Evolutionary conservation across 2,113 vertebrate species (phyloP).

Genomic region (Patagioenas fasciata): DNA sequence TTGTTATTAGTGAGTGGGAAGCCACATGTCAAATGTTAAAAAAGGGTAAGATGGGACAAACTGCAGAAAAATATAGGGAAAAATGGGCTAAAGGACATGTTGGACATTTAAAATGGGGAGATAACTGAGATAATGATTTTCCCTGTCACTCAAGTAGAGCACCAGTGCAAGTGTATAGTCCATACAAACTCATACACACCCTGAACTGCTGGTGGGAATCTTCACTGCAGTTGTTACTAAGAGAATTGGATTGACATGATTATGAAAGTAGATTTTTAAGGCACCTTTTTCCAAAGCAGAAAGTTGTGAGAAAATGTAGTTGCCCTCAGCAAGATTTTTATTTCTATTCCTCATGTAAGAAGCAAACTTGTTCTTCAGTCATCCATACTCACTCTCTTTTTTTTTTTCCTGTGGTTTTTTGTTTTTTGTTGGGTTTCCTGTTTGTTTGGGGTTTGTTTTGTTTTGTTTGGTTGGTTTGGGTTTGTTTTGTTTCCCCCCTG

Average conservation of each 20-base stretch:
- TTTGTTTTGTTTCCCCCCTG: too few relatives aligned
- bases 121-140: background rate
- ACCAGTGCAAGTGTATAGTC: background rate
- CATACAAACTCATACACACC: background rate
- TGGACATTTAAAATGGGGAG: background rate
- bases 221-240: background rate
- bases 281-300: background rate
- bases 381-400: background rate
- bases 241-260: background rate
- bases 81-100: background rate
- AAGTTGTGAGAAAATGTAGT: background rate
- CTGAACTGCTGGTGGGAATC: background rate
- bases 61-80: background rate
- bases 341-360: background rate
- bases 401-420: too few relatives aligned
- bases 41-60: background rate
- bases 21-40: background rate
- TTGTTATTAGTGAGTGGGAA: background rate
- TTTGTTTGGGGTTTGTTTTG: background rate
- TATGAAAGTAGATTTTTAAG: background rate
- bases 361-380: background rate
- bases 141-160: background rate
- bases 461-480: too few relatives aligned
- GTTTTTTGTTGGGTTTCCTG: too few relatives aligned
- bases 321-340: background rate